These are phyloP conservation scores for Florisuga fusca DNA, from an alignment of 2,797 vertebrate species.

Conservation along the genomic window DNA sequence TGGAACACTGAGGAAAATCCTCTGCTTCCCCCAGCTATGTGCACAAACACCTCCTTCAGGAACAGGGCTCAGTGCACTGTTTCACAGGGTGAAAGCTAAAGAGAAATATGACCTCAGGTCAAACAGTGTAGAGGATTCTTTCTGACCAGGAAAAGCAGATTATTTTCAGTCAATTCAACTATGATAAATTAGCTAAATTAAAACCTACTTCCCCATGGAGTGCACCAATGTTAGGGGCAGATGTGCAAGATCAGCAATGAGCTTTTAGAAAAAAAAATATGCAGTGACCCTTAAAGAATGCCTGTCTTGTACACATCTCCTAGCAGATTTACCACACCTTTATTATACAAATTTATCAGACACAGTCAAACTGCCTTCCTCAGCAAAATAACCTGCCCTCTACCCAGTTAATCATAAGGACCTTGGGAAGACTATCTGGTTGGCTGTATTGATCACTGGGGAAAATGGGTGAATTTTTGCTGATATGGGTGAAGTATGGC, in stretches of 20 bases:
- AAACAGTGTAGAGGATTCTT: background rate
- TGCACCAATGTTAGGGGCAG: background rate
- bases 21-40: background rate
- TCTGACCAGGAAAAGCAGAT: background rate
- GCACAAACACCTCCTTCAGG: background rate
- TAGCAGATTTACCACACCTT: slow-evolving; percentile 10
- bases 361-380: background rate
- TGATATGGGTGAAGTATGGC: background rate
- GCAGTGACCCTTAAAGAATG: background rate
- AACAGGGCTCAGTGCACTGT: background rate
- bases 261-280: background rate
- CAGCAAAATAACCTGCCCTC: slow-evolving; percentile 19
- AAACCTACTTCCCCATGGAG: background rate
- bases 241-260: background rate
- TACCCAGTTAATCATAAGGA: background rate
- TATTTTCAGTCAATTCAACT: background rate
- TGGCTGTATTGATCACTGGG: background rate
- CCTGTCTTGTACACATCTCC: background rate
- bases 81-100: background rate
- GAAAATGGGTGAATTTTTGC: background rate
- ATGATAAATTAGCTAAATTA: background rate
- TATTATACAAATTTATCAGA: background rate
- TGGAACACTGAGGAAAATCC: background rate
- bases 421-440: background rate
- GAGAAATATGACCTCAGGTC: background rate